Evolutionary conservation across 2,113 vertebrate genomes (phyloP), one percentile per base, ranked within the genome.

Genomic region (Cebidichthys violaceus): DNA sequence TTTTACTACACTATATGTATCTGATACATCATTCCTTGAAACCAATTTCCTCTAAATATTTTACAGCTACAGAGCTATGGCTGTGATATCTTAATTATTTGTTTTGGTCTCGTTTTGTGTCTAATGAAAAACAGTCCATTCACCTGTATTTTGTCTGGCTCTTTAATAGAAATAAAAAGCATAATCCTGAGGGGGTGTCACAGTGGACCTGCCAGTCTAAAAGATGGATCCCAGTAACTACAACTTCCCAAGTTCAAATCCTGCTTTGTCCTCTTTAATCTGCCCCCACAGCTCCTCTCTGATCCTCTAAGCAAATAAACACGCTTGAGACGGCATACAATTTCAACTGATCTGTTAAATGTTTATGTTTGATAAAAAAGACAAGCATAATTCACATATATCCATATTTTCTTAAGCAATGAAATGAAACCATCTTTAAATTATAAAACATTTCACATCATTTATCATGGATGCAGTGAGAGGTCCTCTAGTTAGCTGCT

Each of bases 351-450:
- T 69, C 27, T 13, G 29, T 60, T 52, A 43, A 60, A 43, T 78
- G 9, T 54, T 65, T 27, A 27, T 1, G 4, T 75, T 64, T 43
- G 57, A 1, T 31, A 15, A 57, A 54, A 59, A 77, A 24, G 3
- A 41, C 7, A 6, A 47, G 61, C 52, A 66, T 64, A 73, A 45
- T 45, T 79, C 2, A 69, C 20, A 77, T 18, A 75, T 9, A 35
- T 45, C 4, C 9, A 39, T 13, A 15, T 31, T 37, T 39, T 54
- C 11, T 29, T 52, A 9, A 67, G 2, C 41, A 41, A 22, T 24
- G 0, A 14, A 47, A n/a, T 20, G 6, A 39, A 66, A 60, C 5
- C 18, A 37, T 14, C 18, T 70, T 27, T n/a, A 55, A 31, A 29
- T 29, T 3, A 29, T 17, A 31, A 61, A 43, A 45, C 20, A 27